Evolutionary conservation across 92 coral and sea anemone species (phyloP), one percentile per base, ranked within the genome.

Genomic region (Virgularia gustaviana): DNA sequence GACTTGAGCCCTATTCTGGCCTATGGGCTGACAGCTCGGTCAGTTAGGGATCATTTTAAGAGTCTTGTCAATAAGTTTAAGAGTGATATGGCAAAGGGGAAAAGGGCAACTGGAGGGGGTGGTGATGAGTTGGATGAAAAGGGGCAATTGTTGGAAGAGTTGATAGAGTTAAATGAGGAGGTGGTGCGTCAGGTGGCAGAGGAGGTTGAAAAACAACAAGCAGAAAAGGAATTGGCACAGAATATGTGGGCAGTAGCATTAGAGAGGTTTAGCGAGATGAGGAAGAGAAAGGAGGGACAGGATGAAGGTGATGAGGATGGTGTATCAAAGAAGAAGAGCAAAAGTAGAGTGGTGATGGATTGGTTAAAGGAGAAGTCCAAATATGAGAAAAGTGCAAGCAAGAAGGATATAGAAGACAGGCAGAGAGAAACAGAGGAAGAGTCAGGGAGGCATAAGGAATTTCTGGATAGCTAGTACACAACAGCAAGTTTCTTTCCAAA

Each of bases 21-120:
- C 38, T 39, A 56, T 16, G 81, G 61, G 36, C 78, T 84, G 49
- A 80, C 79, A 42, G 52, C 85, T n/a, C 62, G 78, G 57, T 80
- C 89, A 32, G 75, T 85, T 4, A 80, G 85, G 54, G 85, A 85
- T 64, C 81, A 68, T 38, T 85, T 51, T 62, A 49, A 70, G 49
- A 77, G 70, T 63, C 65, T 84, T 51, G 43, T 73, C 52, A 80
- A 53, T 60, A 85, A 74, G 72, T 53, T 30, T 66, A 81, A 61
- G 56, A 76, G 75, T 16, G 80, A 70, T 65, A 55, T 68, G 42
- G 76, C 65, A 70, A 49, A 34, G 60, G 79, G 80, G 65, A 75
- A 72, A 52, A 66, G 57, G 47, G 78, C 80, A 57, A 76, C 81
- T 81, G 86, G 86, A 68, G 86, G 86, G 33, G 83, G 86, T 13